Evolutionary conservation across 2,113 vertebrate genomes (phyloP).

Genomic region (Tyto alba): DNA sequence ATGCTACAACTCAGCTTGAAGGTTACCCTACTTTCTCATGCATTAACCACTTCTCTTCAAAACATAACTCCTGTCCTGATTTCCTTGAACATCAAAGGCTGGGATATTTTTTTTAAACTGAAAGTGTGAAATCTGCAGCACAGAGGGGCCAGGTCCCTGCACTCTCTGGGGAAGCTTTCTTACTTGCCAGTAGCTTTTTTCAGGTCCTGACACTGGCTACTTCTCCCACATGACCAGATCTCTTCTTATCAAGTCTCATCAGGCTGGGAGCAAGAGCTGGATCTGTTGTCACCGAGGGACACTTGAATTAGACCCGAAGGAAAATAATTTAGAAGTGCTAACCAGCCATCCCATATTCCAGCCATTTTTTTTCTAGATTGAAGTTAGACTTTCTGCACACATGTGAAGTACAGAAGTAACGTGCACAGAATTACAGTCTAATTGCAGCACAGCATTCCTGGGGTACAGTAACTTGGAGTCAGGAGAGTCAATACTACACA

Average conservation of each 20-base stretch:
- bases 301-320: neutral
- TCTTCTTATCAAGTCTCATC: neutral
- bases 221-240: neutral
- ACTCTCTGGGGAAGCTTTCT: neutral
- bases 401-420: neutral
- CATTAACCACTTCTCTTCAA: neutral
- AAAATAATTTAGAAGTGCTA: neutral
- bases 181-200: neutral
- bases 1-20: neutral
- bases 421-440: neutral
- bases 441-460: neutral
- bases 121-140: neutral
- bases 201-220: neutral
- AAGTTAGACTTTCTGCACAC: neutral
- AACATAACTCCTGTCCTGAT: neutral
- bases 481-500: neutral
- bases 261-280: neutral
- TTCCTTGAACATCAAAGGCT: neutral
- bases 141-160: neutral
- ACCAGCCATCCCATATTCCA: neutral
- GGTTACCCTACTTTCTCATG: neutral
- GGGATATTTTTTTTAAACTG: neutral
- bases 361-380: neutral
- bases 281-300: neutral
- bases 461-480: neutral